Conservation (phyloP, 2,797 vertebrate genomes). For the Trachops cirrhosus region DNA sequence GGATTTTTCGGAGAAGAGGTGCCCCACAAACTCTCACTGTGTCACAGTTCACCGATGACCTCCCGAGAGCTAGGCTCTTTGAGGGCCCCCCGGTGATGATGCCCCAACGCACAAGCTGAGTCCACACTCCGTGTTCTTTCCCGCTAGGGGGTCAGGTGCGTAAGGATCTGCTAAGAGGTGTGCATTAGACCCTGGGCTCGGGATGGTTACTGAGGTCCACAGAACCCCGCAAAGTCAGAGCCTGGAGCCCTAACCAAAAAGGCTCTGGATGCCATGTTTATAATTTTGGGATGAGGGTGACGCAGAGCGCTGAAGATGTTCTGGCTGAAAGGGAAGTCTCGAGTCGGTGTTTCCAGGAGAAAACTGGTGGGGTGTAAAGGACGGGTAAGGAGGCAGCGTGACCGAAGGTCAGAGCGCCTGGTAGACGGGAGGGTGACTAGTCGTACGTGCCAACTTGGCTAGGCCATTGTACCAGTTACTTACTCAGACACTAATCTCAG, state of each 20-base stretch:
- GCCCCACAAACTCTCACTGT: not conserved
- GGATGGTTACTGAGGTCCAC: not conserved
- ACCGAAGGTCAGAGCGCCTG: not conserved
- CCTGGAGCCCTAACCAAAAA: not conserved
- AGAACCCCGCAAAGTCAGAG: not conserved
- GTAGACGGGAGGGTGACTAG: not conserved
- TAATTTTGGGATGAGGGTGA: not conserved
- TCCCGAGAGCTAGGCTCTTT: not conserved
- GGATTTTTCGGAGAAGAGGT: not conserved
- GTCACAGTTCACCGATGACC: not conserved
- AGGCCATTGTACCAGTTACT: not conserved
- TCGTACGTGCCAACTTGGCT: not conserved
- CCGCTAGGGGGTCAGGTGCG: not conserved
- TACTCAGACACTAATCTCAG: not conserved
- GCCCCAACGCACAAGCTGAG: not conserved
- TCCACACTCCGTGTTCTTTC: not conserved
- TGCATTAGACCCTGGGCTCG: rapidly evolving
- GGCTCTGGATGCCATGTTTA: not conserved
- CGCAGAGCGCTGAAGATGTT: not conserved
- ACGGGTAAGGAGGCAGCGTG: not conserved
- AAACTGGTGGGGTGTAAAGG: not conserved
- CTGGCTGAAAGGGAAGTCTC: not conserved
- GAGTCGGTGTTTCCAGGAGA: not conserved
- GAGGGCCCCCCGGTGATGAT: not conserved
- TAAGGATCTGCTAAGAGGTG: not conserved